Evolutionary conservation across 2,888 invertebrate species (phyloP).

Genomic region (Thysanoteuthis rhombus): DNA sequence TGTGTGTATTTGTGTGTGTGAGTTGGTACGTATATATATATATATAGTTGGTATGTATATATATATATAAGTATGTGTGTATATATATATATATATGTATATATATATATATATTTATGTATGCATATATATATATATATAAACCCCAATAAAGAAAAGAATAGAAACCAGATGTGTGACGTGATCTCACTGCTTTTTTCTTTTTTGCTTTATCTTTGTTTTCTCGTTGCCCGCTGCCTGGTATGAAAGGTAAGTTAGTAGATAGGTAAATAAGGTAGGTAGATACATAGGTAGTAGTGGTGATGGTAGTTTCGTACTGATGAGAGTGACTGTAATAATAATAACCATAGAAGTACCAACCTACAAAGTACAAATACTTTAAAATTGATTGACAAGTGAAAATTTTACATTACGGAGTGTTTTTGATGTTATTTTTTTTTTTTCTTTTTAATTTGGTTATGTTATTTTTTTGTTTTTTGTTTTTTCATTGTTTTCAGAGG

Average conservation of each 20-base stretch:
- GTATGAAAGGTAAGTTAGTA: not conserved
- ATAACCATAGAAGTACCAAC: not conserved
- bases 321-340: not conserved
- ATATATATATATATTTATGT: not conserved
- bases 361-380: not conserved
- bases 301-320: not conserved
- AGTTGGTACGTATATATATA: not conserved
- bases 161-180: not conserved
- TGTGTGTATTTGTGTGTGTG: too few relatives aligned
- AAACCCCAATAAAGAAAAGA: not conserved
- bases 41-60: not conserved
- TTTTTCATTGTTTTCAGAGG: not conserved
- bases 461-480: not conserved
- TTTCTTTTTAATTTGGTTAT: not conserved
- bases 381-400: not conserved
- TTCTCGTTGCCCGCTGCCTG: constrained; percentile 12
- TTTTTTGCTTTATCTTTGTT: not conserved
- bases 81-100: constrained; percentile 19
- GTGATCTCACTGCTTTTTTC: not conserved
- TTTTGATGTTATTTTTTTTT: not conserved
- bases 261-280: not conserved
- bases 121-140: not conserved
- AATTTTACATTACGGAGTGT: not conserved
- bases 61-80: not conserved
- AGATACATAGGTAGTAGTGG: not conserved